Evolutionary conservation across 2,888 invertebrate genomes (phyloP).

Genomic region (Heliconius sara): DNA sequence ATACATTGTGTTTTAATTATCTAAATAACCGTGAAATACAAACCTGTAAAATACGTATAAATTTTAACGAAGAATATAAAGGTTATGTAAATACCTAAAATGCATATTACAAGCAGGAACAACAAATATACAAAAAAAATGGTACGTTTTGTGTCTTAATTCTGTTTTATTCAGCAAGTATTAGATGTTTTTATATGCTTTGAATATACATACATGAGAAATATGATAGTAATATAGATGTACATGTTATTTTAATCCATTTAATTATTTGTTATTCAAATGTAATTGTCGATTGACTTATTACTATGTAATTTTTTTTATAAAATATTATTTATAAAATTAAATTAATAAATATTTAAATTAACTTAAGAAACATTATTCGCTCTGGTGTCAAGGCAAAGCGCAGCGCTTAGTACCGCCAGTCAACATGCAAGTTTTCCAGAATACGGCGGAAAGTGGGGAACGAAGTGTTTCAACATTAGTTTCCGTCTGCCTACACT

Average conservation of each 20-base stretch:
- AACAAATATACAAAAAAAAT: constrained; percentile 29
- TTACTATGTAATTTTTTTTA: not conserved
- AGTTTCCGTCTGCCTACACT: no score
- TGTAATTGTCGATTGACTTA: not conserved
- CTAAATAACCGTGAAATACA: not conserved
- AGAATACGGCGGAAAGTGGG: no score
- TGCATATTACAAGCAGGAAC: constrained; percentile 28
- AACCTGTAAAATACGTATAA: not conserved
- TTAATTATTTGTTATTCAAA: not conserved
- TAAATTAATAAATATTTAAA: no score
- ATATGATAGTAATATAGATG: not conserved
- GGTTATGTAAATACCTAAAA: constrained; percentile 21
- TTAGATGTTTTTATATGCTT: not conserved
- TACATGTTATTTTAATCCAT: not conserved
- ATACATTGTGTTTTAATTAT: not conserved
- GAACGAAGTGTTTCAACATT: no score
- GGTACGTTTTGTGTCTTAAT: constrained; percentile 21
- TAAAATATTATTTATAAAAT: no score
- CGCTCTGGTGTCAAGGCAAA: no score
- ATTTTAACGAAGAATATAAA: not conserved
- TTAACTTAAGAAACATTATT: no score
- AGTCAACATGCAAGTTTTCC: no score
- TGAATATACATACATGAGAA: not conserved
- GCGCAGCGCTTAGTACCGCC: no score
- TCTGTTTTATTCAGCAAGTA: not conserved